Conservation (phyloP, 2,797 vertebrate genomes). For the Allobates femoralis region DNA sequence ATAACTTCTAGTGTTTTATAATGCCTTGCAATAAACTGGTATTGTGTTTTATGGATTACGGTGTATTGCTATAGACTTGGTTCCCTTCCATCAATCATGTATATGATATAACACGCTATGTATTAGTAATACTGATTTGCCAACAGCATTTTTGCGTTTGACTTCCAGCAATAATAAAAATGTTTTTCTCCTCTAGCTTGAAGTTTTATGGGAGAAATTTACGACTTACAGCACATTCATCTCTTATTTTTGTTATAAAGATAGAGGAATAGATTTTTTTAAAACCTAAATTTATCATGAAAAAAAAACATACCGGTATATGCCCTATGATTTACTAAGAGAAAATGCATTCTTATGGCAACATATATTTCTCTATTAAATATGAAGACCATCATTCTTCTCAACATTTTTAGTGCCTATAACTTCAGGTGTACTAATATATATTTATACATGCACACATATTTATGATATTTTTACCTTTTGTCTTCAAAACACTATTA, state of each 20-base stretch:
- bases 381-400: too few relatives aligned
- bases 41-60: constrained; percentile 18
- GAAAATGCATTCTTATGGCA: too few relatives aligned
- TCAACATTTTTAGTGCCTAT: too few relatives aligned
- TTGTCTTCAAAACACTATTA: too few relatives aligned
- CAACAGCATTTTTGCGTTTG: constrained; percentile 51
- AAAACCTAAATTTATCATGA: neutral
- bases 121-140: constrained; percentile 52
- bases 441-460: too few relatives aligned
- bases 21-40: constrained; percentile 21
- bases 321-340: too few relatives aligned
- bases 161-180: constrained; percentile 52
- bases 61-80: neutral
- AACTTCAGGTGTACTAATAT: too few relatives aligned
- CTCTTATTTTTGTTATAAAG: neutral
- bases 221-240: neutral
- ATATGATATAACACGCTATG: constrained; percentile 46
- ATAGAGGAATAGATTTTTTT: neutral
- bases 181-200: constrained; percentile 9
- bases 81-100: constrained; percentile 26
- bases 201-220: constrained; percentile 18
- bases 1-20: constrained; percentile 18
- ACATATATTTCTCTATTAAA: too few relatives aligned
- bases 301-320: too few relatives aligned
- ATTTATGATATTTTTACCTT: too few relatives aligned